Evolutionary conservation across 37 sponge, comb jelly and placozoan genomes (phyloP), one percentile per base, ranked within the genome.

Genomic region (Hormiphora californensis): DNA sequence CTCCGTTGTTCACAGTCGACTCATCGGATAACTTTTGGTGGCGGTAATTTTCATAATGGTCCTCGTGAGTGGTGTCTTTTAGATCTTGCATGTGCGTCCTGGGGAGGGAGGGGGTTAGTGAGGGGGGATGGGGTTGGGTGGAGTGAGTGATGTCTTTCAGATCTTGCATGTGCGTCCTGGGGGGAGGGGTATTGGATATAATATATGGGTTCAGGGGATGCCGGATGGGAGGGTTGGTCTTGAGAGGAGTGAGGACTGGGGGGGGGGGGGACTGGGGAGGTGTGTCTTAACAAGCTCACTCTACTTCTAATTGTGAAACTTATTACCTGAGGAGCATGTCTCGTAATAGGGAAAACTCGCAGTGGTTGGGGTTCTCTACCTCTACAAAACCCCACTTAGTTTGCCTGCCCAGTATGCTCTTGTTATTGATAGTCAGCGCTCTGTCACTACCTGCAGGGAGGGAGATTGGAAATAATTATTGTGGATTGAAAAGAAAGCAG

Each of bases 341-440:
- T 12, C 98, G 87, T 19, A 97, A 89, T 53, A 91, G 89, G n/a
- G 93, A 69, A 54, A 97, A 97, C 63, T 97, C 98, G 53, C 95
- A 94, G 69, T 97, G 98, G 54, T 89, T 89, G 87, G 88, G 92
- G 78, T 97, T 97, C 89, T 97, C 98, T 53, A 97, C 93, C 69
- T 97, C 98, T 17, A 97, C 90, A 68, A 94, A 90, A 32, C 98
- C 98, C 98, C 98, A 97, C 89, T 92, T 94, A 33, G 94, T 93
- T 87, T 97, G 92, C 0, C 98, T 87, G 7, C 93, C 98, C 0
- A 93, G 78, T 19, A 92, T 88, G 57, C 90, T 89, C 91, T 94
- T 97, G 32, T 91, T 91, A 33, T 85, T 85, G 32, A 85, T 85
- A 19, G 85, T 54, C 53, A 85, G 32, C 1, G 54, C 54, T 46